Conservation (phyloP, 2,797 vertebrate genomes). For the Triplophysa yarkandensis region DNA sequence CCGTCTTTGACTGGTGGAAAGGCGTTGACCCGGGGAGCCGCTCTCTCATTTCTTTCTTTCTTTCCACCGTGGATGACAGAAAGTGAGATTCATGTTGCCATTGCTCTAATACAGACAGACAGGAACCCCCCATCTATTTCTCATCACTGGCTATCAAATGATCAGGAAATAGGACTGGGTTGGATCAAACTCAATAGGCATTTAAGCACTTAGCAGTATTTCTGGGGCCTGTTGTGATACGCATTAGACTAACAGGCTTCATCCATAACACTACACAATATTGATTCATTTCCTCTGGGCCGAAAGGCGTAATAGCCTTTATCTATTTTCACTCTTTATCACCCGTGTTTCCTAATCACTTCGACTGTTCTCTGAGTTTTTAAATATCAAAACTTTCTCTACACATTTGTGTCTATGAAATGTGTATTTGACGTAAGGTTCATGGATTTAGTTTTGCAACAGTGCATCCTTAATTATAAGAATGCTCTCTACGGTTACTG, state of each 20-base stretch:
- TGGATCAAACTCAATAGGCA: conserved; percentile 53
- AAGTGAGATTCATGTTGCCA: conserved; percentile 44
- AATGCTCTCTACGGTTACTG: too few species aligned
- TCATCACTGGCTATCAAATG: conserved; percentile 48
- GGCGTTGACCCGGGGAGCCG: neutral
- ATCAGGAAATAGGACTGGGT: conserved; percentile 52
- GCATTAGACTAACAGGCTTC: conserved; percentile 58
- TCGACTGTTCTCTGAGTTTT: conserved; percentile 34
- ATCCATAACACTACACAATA: conserved; percentile 65
- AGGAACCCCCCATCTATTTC: conserved; percentile 26
- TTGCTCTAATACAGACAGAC: conserved; percentile 37
- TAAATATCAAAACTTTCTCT: neutral
- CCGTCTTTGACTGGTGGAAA: conserved; percentile 1
- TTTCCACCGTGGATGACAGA: conserved; percentile 24
- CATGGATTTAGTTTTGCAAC: too few species aligned
- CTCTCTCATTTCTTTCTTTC: conserved; percentile 30
- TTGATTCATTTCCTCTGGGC: conserved; percentile 65
- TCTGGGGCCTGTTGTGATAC: conserved; percentile 54
- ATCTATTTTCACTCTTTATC: conserved; percentile 40
- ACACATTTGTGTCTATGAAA: neutral
- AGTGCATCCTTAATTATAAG: too few species aligned
- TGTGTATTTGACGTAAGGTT: neutral
- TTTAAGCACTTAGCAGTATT: conserved; percentile 58
- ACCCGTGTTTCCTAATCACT: conserved; percentile 33
- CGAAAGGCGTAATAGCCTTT: conserved; percentile 40